phyloP scores from a whole-genome alignment of 2,888 invertebrate genomes.

The Drosophila limbata region DNA sequence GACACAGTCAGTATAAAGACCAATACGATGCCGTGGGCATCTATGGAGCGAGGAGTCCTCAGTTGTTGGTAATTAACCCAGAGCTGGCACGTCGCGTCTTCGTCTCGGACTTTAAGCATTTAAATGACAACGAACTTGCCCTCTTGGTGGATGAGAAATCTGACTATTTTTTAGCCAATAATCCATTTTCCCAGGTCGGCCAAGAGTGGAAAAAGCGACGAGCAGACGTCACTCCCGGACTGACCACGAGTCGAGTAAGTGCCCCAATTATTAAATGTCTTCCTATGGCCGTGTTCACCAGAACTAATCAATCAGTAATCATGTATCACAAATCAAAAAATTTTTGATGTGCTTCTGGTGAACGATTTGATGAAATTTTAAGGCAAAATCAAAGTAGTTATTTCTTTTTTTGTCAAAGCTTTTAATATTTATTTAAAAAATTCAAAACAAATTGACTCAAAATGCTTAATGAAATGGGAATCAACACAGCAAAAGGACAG shows the following conservation, averaged over 20 bases:
- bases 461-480: no score
- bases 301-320: no score
- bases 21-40: conserved; percentile 84
- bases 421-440: no score
- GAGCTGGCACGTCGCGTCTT: conserved; percentile 82
- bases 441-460: no score
- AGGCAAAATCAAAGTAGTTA: no score
- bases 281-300: no score
- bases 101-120: conserved; percentile 84
- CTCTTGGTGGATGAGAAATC: conserved; percentile 80
- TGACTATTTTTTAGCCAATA: conserved; percentile 86
- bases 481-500: no score
- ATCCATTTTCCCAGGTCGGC: conserved; percentile 86
- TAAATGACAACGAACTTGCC: conserved; percentile 80
- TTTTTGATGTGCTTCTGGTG: no score
- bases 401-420: no score
- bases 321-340: no score
- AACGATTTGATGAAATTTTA: no score
- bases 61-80: conserved; percentile 83
- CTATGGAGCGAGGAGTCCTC: conserved; percentile 80
- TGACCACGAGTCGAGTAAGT: conserved; percentile 86
- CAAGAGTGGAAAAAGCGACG: conserved; percentile 86
- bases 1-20: conserved; percentile 52
- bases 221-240: conserved; percentile 86
- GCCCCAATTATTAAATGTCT: neutral